A percentile compares a stretch with the other conserved stretches of the same genome.
Conservation (phyloP, 2,113 vertebrate species). For the Sula dactylatra region DNA sequence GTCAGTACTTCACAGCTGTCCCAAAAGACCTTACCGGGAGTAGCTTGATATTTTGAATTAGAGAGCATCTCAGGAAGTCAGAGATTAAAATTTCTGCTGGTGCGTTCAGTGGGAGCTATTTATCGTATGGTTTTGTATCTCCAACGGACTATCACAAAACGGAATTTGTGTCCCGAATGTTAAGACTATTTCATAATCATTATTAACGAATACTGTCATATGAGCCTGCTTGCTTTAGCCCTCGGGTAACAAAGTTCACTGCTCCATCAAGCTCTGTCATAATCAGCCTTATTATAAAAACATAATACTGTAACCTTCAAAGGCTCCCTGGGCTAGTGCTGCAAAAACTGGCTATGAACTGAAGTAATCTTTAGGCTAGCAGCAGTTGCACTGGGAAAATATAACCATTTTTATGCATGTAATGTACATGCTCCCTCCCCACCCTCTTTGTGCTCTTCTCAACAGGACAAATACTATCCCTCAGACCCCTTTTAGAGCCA, state of each 20-base stretch:
- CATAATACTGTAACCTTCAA: conserved; percentile 63
- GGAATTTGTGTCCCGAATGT: conserved; percentile 22
- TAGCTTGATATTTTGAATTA: not conserved
- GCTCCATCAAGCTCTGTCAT: conserved; percentile 44
- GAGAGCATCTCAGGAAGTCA: not conserved
- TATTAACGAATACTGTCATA: conserved; percentile 9
- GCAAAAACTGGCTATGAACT: conserved; percentile 36
- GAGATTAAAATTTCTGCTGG: not conserved
- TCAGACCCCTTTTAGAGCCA: conserved; percentile 46
- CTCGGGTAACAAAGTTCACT: conserved; percentile 47
- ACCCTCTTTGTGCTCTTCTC: not conserved
- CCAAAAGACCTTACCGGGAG: not conserved
- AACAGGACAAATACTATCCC: conserved; percentile 13
- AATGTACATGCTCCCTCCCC: not conserved
- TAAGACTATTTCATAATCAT: conserved; percentile 9
- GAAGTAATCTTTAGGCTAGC: conserved; percentile 59
- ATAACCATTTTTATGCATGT: conserved; percentile 38
- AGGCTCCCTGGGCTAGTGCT: conserved; percentile 49
- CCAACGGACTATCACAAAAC: not conserved
- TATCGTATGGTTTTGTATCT: not conserved
- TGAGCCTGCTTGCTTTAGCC: conserved; percentile 33
- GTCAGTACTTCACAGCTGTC: not conserved
- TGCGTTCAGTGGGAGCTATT: not conserved
- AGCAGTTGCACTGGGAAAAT: conserved; percentile 49
- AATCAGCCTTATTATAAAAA: conserved; percentile 62